Percentiles rank a stretch among this genome's conserved stretches.
Conservation (phyloP, 2,888 invertebrate species). For the Odontomyia ornata region DNA sequence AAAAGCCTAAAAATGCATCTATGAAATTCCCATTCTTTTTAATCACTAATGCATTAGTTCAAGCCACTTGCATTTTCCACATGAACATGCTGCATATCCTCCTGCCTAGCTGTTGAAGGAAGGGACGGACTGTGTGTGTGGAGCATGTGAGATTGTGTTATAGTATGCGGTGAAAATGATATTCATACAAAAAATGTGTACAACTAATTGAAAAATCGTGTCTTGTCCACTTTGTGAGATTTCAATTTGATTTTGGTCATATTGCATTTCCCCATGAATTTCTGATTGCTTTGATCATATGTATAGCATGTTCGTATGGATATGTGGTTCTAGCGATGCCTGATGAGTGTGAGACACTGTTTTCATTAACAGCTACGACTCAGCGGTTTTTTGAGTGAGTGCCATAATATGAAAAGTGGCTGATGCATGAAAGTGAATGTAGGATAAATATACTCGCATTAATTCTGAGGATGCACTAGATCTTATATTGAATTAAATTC, state of each 20-base stretch:
- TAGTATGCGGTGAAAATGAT: slow-evolving; percentile 29
- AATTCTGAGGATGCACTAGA: too few species aligned
- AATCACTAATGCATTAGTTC: slow-evolving; percentile 25
- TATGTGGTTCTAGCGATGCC: too few species aligned
- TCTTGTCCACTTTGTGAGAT: slow-evolving; percentile 42
- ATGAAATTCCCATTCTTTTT: slow-evolving; percentile 22
- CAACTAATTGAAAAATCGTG: slow-evolving; percentile 43
- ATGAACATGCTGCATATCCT: neutral
- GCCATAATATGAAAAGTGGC: too few species aligned
- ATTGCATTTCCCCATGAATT: slow-evolving; percentile 35
- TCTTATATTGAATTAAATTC: too few species aligned
- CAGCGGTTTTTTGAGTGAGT: too few species aligned
- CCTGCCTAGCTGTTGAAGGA: neutral
- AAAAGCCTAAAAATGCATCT: slow-evolving; percentile 19
- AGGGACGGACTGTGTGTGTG: too few species aligned
- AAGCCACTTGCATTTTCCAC: neutral
- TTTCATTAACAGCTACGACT: too few species aligned
- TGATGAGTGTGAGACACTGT: too few species aligned
- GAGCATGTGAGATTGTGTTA: neutral
- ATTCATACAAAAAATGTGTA: slow-evolving; percentile 29
- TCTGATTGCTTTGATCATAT: slow-evolving; percentile 10
- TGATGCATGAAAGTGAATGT: too few species aligned
- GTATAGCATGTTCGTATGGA: too few species aligned
- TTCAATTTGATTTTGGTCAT: slow-evolving; percentile 44
- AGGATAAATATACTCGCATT: too few species aligned